Base-by-base conservation (phyloP, 2,797 vertebrate species). In the Macrochelys suwanniensis region DNA sequence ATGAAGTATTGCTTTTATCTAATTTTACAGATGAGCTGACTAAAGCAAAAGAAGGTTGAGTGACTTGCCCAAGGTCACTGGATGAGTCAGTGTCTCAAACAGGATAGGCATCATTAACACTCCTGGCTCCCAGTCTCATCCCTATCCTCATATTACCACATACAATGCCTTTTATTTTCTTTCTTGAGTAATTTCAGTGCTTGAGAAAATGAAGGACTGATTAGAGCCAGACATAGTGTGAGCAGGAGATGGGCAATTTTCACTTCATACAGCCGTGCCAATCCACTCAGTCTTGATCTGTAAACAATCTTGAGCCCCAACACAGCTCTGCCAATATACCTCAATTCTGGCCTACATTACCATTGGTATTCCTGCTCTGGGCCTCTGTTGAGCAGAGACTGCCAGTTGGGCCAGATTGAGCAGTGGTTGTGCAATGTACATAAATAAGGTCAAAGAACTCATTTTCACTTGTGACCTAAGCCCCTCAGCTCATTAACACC, bases 21-120 rank as follows among this genome's bases (percentile, higher is more conserved):
- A 89, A 84, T 96, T 94, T 94, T 89, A 86, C 89, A 97, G 96
- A 93, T 95, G 92, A 95, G 89, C 88, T 91, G 15, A 91, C 33
- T 81, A 71, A 71, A 89, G 91, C 89, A 91, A 89, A 94, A 68
- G 80, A 90, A 96, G 95, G 94, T 82, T 11, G 2, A 93, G 92
- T 2, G 82, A 95, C 94, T 89, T 93, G 93, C 87, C 90, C 0
- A 13, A 88, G 91, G 77, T 80, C 85, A 80, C 47, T 0, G 1
- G 83, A 88, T 91, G 93, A 97, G 71, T 91, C 94, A 93, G 89
- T 33, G 91, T 92, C 74, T 77, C 74, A 31, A 91, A 79, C 56
- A 89, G 89, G 89, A 94, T 95, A 78, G 85, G 71, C 28, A 33
- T 13, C 90, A 74, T 82, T 28, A 90, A 85, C 17, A 2, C 87